These are phyloP conservation scores for Clivina fossor DNA, from an alignment of 2,888 invertebrate species.

Conservation along the genomic window DNA sequence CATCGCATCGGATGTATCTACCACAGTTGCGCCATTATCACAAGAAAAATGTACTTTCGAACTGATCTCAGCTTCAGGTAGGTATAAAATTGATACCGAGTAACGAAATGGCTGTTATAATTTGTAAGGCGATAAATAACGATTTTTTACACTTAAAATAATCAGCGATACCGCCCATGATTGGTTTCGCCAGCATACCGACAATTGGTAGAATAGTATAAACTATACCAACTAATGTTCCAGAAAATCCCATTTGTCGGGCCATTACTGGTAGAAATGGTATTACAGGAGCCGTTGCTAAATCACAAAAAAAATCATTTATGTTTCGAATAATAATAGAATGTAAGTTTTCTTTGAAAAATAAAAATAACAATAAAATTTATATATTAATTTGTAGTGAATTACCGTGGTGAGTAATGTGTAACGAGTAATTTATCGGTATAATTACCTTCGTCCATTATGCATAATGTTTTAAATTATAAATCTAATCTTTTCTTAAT, in stretches of 20 bases:
- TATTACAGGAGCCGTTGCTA: conserved; percentile 83
- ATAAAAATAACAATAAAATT: too few relatives aligned
- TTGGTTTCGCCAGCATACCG: conserved; percentile 77
- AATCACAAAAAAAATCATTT: too few relatives aligned
- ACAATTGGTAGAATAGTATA: conserved; percentile 77
- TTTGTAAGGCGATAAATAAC: conserved; percentile 72
- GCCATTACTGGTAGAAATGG: conserved; percentile 66
- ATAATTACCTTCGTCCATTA: too few relatives aligned
- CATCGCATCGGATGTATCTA: conserved; percentile 66
- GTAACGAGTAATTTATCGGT: too few relatives aligned
- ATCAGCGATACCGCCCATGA: conserved; percentile 82
- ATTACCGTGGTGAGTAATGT: too few relatives aligned
- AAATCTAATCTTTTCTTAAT: too few relatives aligned
- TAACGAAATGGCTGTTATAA: conserved; percentile 70
- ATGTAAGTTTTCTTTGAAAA: too few relatives aligned
- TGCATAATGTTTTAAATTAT: too few relatives aligned
- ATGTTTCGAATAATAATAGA: neutral
- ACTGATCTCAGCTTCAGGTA: conserved; percentile 58
- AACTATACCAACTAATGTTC: conserved; percentile 74
- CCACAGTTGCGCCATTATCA: conserved; percentile 56
- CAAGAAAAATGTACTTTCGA: conserved; percentile 65
- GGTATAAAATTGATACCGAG: conserved; percentile 73
- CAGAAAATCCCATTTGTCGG: conserved; percentile 78
- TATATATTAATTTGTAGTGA: too few relatives aligned
- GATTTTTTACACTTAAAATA: conserved; percentile 71